A percentile compares a stretch with the other conserved stretches of the same genome.
Conservation (phyloP, 2,113 vertebrate genomes). For the Hydropotes inermis region DNA sequence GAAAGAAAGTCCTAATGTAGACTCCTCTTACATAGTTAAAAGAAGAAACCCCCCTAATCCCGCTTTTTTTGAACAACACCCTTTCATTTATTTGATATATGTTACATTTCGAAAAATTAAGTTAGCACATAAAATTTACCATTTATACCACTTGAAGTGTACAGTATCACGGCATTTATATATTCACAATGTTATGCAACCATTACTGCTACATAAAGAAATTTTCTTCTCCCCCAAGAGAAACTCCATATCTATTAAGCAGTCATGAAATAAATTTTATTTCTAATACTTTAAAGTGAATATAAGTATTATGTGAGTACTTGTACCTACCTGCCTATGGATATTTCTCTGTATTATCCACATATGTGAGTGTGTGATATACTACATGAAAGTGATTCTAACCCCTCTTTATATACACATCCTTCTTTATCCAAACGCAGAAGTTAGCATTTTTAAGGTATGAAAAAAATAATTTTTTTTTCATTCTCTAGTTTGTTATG, state of each 20-base stretch:
- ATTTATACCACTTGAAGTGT: neutral
- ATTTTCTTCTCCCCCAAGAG: neutral
- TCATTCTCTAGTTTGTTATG: neutral
- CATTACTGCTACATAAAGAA: neutral
- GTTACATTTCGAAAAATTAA: neutral
- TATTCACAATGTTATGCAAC: neutral
- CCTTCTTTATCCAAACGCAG: neutral
- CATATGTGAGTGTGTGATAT: neutral
- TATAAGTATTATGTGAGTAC: neutral
- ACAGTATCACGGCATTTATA: neutral
- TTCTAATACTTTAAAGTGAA: constrained; percentile 2
- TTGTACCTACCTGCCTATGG: neutral
- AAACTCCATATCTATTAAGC: neutral
- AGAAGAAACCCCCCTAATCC: neutral
- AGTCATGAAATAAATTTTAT: constrained; percentile 20
- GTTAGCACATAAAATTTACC: neutral
- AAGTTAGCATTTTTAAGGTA: constrained; percentile 11
- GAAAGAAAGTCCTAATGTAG: neutral
- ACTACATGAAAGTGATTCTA: neutral
- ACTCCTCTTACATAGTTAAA: neutral
- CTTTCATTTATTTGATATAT: neutral
- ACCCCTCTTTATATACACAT: neutral
- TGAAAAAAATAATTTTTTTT: constrained; percentile 1
- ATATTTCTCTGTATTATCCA: neutral
- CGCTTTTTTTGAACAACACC: neutral